Evolutionary conservation across 2,797 vertebrate species (phyloP).

Genomic region (Acanthis flammea): DNA sequence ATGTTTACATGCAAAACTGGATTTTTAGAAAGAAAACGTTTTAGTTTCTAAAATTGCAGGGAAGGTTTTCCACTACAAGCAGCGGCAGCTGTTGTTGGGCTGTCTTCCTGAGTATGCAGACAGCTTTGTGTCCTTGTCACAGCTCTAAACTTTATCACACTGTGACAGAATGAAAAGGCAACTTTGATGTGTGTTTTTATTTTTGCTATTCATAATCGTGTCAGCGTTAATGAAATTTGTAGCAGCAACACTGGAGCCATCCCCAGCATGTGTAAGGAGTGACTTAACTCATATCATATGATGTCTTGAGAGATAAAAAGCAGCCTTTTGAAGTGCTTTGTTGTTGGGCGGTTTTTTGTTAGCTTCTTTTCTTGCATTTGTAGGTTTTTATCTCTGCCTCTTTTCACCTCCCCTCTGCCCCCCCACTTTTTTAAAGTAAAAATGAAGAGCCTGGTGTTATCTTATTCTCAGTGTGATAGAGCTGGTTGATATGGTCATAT

Average conservation of each 20-base stretch:
- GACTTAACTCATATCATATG: not conserved
- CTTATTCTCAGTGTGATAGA: not conserved
- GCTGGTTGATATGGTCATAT: not conserved
- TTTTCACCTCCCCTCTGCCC: accelerated
- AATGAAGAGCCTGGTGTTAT: not conserved
- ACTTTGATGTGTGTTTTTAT: conserved; percentile 3
- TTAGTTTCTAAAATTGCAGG: not conserved
- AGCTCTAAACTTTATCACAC: not conserved
- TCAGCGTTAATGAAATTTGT: conserved; percentile 16
- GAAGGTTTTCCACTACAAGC: not conserved
- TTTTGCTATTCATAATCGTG: not conserved
- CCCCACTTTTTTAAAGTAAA: accelerated
- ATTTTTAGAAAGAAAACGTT: not conserved
- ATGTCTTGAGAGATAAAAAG: not conserved
- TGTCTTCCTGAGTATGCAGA: not conserved
- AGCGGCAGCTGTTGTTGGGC: not conserved
- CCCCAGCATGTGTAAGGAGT: not conserved
- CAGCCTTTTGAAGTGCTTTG: not conserved
- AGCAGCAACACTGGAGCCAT: not conserved
- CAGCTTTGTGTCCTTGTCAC: not conserved
- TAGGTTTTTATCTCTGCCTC: not conserved
- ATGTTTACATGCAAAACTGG: not conserved
- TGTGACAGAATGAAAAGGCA: not conserved
- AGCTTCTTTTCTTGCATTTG: not conserved
- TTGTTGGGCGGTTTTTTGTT: not conserved